Percentiles rank a stretch among this genome's conserved stretches.
Conservation (phyloP, 2,888 invertebrate genomes). For the Neoscelio sp. region DNA sequence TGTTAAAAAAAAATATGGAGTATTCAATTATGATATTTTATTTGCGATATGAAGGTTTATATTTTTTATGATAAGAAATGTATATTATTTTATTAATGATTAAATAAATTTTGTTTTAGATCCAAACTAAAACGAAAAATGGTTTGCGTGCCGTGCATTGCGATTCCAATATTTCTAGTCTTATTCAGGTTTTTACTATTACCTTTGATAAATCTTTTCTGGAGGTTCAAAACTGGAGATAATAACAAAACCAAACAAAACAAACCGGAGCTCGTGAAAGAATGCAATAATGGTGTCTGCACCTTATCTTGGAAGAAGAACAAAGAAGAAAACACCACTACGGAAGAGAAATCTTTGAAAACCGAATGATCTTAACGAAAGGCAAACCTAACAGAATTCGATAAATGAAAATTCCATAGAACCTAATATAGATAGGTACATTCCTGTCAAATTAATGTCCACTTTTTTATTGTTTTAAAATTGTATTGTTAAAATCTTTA, state of each 20-base stretch:
- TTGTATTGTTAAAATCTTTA: no score
- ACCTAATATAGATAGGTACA: constrained; percentile 3
- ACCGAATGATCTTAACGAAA: constrained; percentile 65
- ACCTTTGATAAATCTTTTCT: constrained; percentile 91
- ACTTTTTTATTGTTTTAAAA: no score
- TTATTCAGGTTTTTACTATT: constrained; percentile 94
- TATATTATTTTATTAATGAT: no score
- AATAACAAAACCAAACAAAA: constrained; percentile 70
- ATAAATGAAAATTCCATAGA: not conserved
- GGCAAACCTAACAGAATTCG: not conserved
- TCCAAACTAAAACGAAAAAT: constrained; percentile 84
- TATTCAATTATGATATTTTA: no score
- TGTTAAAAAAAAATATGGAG: no score
- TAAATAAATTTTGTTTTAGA: no score
- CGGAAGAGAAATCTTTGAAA: constrained; percentile 53
- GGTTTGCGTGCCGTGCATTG: constrained; percentile 94
- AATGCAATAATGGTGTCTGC: constrained; percentile 80
- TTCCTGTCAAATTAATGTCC: no score
- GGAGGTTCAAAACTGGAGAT: constrained; percentile 88
- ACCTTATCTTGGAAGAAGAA: constrained; percentile 77
- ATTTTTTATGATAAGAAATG: no score
- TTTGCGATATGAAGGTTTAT: no score
- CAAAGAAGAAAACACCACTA: constrained; percentile 47
- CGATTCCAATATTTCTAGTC: constrained; percentile 91
- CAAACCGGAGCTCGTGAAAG: constrained; percentile 76